Conservation (phyloP, 2,113 vertebrate genomes). For the Climacteris rufus region DNA sequence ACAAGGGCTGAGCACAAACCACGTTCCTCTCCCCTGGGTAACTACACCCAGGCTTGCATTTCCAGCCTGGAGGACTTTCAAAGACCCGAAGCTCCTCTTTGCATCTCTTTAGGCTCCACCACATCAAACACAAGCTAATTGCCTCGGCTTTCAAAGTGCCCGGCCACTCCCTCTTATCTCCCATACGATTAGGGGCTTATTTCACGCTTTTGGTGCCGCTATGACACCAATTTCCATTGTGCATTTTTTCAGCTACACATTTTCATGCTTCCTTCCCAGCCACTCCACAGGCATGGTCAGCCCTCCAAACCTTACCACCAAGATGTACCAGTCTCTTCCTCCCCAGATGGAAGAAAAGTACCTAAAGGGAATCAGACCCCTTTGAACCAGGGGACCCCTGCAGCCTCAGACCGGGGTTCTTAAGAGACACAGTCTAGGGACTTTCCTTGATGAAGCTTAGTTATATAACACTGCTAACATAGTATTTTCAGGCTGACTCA, state of each 20-base stretch:
- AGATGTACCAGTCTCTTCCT: not conserved
- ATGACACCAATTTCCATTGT: not conserved
- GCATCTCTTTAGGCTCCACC: not conserved
- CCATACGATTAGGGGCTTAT: not conserved
- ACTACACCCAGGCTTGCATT: not conserved
- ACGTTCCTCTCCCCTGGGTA: not conserved
- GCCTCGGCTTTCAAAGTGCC: not conserved
- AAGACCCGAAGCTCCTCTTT: not conserved
- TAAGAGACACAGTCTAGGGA: not conserved
- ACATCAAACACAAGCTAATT: constrained; percentile 36
- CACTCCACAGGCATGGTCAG: not conserved
- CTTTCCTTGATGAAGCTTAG: not conserved
- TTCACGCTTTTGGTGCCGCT: not conserved
- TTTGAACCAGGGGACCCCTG: not conserved
- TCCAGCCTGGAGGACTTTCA: not conserved
- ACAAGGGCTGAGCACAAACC: not conserved
- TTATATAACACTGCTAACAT: not conserved
- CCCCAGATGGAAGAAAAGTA: not conserved
- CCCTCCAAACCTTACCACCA: not conserved
- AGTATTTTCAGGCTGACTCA: constrained; percentile 2
- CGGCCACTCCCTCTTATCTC: not conserved
- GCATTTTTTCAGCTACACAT: not conserved
- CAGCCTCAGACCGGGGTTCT: not conserved
- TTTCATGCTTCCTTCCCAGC: not conserved
- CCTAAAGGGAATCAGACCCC: not conserved